Evolutionary conservation across 2,113 vertebrate genomes (phyloP).

Genomic region (Sclerurus mexicanus): DNA sequence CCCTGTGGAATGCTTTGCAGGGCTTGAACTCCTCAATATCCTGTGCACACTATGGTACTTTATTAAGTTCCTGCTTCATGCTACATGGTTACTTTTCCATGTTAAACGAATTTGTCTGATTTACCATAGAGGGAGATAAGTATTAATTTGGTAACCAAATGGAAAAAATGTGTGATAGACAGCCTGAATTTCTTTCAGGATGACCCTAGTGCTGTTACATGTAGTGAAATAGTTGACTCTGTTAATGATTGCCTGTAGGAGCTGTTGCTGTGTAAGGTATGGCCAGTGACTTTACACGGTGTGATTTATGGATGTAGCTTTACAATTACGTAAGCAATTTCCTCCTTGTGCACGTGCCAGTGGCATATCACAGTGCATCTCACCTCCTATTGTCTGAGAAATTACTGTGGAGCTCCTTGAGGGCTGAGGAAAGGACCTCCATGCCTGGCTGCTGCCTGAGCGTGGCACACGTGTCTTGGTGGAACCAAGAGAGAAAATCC

Average conservation of each 20-base stretch:
- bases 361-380: neutral
- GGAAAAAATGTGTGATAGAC: neutral
- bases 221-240: neutral
- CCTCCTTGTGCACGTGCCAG: neutral
- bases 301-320: neutral
- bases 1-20: neutral
- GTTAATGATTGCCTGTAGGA: neutral
- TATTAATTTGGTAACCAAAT: slow-evolving; percentile 17
- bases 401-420: neutral
- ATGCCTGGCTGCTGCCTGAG: neutral
- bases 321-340: neutral
- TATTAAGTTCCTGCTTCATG: neutral
- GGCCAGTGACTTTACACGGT: neutral
- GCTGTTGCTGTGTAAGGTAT: neutral
- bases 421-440: neutral
- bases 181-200: neutral
- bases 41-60: neutral
- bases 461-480: neutral
- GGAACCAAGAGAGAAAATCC: neutral
- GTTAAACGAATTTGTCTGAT: neutral
- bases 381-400: neutral
- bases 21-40: neutral
- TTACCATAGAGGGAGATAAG: neutral
- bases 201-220: neutral
- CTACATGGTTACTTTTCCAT: neutral